Evolutionary conservation across 2,113 vertebrate species (phyloP), one percentile per base, ranked within the genome.

Genomic region (Mungos mungo): DNA sequence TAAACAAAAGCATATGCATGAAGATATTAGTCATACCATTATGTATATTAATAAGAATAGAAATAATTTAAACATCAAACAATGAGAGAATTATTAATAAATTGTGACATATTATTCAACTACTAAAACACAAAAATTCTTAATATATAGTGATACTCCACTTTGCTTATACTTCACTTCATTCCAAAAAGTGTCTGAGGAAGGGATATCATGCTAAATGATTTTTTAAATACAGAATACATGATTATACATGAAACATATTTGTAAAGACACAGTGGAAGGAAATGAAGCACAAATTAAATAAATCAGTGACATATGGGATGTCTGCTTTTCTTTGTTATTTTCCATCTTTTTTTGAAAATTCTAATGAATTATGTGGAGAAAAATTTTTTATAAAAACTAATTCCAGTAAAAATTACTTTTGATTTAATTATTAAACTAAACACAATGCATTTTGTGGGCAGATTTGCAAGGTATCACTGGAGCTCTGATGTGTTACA

Each of bases 11-110:
- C 38, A 50, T 63, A 95, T 54, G 33, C 45, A 45, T 68, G 19
- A 63, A 90, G 54, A 84, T 91, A 18, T 77, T 88, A 66, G 82
- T 76, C 38, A 93, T 33, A 66, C 23, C 16, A 33, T 96, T 87
- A 90, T 54, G 23, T 54, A 72, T 90, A 54, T 79, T 87, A 96
- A 65, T 76, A 97, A 79, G 27, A 69, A 35, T 25, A 47, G 41
- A 96, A 96, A 90, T 86, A 80, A 82, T 79, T 77, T 84, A 95
- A 72, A 66, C 57, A 15, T 79, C 29, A 87, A 96, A 83, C 41
- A 90, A 16, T 82, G n/a, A 94, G 12, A 92, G 23, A 57, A 74
- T 11, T 82, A 0, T 68, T 87, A 41, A 84, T 15, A 82, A 95
- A 89, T 80, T 80, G 29, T 38, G 15, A 19, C 19, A 54, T 71